Conservation (phyloP, 2,888 invertebrate species). For the Anorthoa munda region DNA sequence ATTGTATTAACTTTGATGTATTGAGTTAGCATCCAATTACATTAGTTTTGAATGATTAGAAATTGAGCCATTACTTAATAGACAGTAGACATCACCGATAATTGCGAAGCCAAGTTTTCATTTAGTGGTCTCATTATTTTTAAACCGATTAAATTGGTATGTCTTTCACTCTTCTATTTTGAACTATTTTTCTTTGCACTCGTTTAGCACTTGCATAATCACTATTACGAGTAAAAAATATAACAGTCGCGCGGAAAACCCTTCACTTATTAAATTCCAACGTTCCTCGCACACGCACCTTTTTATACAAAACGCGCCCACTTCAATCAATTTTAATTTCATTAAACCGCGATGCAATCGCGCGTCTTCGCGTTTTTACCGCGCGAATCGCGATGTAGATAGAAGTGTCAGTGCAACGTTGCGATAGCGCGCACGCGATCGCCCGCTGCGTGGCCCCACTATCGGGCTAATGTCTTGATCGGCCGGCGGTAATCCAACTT, state of each 20-base stretch:
- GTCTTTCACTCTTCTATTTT: neutral
- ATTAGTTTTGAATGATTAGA: conserved; percentile 58
- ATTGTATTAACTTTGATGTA: conserved; percentile 62
- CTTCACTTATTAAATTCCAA: conserved; percentile 13
- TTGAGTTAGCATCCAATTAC: conserved; percentile 58
- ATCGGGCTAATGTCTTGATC: conserved; percentile 62
- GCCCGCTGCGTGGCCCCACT: conserved; percentile 48
- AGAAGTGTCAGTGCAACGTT: conserved; percentile 67
- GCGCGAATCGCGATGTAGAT: conserved; percentile 65
- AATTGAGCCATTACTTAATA: conserved; percentile 33
- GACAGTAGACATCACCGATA: conserved; percentile 11
- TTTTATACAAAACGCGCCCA: conserved; percentile 27
- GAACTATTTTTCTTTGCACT: no score
- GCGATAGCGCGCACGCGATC: conserved; percentile 70
- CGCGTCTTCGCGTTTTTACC: conserved; percentile 58
- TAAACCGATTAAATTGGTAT: neutral
- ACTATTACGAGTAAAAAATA: neutral
- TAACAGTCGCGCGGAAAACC: no score
- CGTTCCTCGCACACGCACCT: conserved; percentile 3
- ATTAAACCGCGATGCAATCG: conserved; percentile 59
- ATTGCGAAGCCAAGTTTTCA: neutral
- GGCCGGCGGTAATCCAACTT: conserved; percentile 38
- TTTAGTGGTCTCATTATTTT: neutral
- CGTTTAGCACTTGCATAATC: no score
- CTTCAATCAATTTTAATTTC: conserved; percentile 62